These are phyloP conservation scores for Centropyge bicolor DNA, from an alignment of 2,797 vertebrate species.

Conservation along the genomic window DNA sequence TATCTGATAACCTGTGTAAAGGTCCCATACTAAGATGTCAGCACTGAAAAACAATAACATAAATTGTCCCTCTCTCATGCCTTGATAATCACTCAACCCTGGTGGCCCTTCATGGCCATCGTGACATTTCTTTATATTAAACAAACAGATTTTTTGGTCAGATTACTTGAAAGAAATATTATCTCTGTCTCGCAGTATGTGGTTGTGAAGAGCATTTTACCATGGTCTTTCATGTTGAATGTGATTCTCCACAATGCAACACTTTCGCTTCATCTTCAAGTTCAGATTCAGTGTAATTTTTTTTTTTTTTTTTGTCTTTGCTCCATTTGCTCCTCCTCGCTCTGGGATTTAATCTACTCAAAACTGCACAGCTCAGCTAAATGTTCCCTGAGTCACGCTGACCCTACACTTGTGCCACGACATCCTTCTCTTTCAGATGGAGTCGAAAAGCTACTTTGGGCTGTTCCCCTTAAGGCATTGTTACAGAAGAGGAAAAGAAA, in stretches of 20 bases:
- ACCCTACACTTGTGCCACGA: conserved; percentile 46
- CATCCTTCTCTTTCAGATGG: conserved; percentile 33
- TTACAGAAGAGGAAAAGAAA: conserved; percentile 64
- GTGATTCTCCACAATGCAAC: not conserved
- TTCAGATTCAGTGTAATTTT: not conserved
- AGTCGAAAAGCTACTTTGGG: conserved; percentile 46
- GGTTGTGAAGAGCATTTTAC: not conserved
- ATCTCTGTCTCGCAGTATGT: not conserved
- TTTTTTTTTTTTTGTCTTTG: conserved; percentile 2
- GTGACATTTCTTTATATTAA: conserved; percentile 21
- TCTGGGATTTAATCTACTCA: conserved; percentile 44
- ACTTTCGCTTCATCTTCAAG: not conserved
- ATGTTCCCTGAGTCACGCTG: conserved; percentile 34
- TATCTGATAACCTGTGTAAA: conserved; percentile 48
- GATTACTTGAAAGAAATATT: conserved; percentile 10
- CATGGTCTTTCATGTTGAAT: not conserved
- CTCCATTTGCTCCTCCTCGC: not conserved
- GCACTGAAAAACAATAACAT: conserved; percentile 39
- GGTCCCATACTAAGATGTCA: conserved; percentile 35
- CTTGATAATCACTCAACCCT: conserved; percentile 21
- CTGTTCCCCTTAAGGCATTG: conserved; percentile 70
- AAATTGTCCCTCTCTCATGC: not conserved
- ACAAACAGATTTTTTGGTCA: not conserved
- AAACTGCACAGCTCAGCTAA: conserved; percentile 40
- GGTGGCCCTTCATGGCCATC: conserved; percentile 16